Conservation (phyloP, 2,113 vertebrate species). For the Pelmatolapia mariae region DNA sequence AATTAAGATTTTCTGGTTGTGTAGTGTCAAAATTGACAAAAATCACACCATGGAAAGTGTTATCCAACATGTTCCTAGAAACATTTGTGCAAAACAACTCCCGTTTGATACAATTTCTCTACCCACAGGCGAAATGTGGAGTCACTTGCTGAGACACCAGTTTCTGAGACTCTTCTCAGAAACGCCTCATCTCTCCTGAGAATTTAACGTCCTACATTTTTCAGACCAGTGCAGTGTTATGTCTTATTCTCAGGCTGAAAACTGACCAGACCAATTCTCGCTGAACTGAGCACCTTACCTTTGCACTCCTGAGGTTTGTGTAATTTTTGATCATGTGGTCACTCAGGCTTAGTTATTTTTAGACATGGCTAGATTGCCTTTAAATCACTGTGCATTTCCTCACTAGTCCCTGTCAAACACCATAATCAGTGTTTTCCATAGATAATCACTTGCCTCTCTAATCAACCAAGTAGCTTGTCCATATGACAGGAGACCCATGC, state of each 20-base stretch:
- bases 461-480: neutral
- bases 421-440: neutral
- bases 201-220: neutral
- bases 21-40: neutral
- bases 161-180: neutral
- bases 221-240: neutral
- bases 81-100: slow-evolving; percentile 2
- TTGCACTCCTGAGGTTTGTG: neutral
- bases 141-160: neutral
- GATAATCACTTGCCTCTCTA: neutral
- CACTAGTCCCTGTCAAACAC: neutral
- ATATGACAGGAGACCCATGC: neutral
- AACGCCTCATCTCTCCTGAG: neutral
- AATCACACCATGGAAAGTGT: neutral
- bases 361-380: neutral
- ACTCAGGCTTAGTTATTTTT: neutral
- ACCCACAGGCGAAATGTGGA: neutral
- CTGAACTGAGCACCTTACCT: neutral
- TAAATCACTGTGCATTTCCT: neutral
- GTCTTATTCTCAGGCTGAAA: neutral
- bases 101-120: neutral
- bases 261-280: neutral
- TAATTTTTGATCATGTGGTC: neutral
- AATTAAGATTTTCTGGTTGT: neutral
- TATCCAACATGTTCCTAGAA: slow-evolving; percentile 8